Base-by-base conservation (phyloP, 2,888 invertebrate species). In the Drosophila demipolita region DNA sequence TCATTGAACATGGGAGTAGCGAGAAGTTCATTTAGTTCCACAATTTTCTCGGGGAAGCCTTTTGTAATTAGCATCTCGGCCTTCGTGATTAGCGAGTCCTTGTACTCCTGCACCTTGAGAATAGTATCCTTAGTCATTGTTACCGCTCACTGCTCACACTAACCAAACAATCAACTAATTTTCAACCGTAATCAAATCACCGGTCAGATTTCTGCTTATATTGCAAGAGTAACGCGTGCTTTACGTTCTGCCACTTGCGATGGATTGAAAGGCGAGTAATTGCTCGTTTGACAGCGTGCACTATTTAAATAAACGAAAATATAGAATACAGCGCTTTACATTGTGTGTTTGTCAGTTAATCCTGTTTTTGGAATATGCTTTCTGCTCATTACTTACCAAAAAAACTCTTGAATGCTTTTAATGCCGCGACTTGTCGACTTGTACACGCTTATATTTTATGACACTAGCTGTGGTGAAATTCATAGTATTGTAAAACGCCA, bases 41-140 rank as follows among this genome's bases (percentile, higher is more conserved):
- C 96, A 84, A 99, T 98, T 93, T 98, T 98, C 91, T 97, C 96
- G 12, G 99, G 99, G 93, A 99, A 98, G 55, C 97, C 97, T 93
- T 96, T 97, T 71, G 97, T 94, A 70, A 99, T 96, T 73, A 99
- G 94, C 82, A 96, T 95, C 92, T 99, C 99, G 15, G 98, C 98
- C 94, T 98, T 97, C 80, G 95, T 95, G 93, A 97, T 98, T 75
- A 98, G 94, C 73, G 96, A 96, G 91, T 98, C 97, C 94, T 98
- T 98, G 94, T 98, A 98, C 87, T 97, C 97, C 93, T 97, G 96
- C 49, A 93, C 92, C 80, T 92, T 92, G 36, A 78, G 79, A 57
- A 92, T 82, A 32, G 92, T 92, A 70, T 93, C 92, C 71, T 89
- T 91, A 35, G 92, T 90, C 93, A 92, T 92, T 29, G 12, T 40